Conservation (phyloP, 1,140 invertebrate genomes). For the Venturia canescens region DNA sequence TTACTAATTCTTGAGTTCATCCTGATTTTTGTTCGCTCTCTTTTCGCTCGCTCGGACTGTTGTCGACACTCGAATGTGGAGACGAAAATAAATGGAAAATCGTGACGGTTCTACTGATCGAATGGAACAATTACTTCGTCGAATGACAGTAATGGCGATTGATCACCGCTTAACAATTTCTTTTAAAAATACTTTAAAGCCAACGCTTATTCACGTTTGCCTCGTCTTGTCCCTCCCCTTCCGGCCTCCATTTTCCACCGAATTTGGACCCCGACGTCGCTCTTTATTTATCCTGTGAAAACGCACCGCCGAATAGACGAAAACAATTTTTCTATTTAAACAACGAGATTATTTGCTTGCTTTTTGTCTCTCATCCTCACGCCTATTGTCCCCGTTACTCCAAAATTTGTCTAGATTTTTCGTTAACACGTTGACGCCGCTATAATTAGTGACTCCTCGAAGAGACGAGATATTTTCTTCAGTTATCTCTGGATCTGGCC, state of each 20-base stretch:
- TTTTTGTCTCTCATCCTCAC: background rate
- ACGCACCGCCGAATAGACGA: slow-evolving; percentile 21
- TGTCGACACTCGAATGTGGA: background rate
- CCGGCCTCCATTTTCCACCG: background rate
- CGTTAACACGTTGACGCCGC: background rate
- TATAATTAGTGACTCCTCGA: background rate
- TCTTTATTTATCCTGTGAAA: background rate
- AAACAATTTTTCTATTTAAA: slow-evolving; percentile 35
- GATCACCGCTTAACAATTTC: background rate
- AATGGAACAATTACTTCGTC: background rate
- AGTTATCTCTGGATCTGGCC: background rate
- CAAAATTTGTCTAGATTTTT: slow-evolving; percentile 22
- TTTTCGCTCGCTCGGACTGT: background rate
- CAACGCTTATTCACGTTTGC: slow-evolving; percentile 11
- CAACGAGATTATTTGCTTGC: slow-evolving; percentile 2
- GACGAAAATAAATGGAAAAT: background rate
- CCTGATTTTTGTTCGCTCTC: too few species aligned
- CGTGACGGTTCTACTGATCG: background rate
- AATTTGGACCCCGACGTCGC: slow-evolving; percentile 7
- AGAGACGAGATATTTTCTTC: background rate
- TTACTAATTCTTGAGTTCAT: too few species aligned
- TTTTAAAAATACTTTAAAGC: slow-evolving; percentile 4
- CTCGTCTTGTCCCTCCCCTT: background rate
- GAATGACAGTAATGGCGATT: background rate
- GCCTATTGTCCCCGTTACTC: background rate